phyloP scores from a whole-genome alignment of 2,113 vertebrate species.

The Ciconia boyciana region DNA sequence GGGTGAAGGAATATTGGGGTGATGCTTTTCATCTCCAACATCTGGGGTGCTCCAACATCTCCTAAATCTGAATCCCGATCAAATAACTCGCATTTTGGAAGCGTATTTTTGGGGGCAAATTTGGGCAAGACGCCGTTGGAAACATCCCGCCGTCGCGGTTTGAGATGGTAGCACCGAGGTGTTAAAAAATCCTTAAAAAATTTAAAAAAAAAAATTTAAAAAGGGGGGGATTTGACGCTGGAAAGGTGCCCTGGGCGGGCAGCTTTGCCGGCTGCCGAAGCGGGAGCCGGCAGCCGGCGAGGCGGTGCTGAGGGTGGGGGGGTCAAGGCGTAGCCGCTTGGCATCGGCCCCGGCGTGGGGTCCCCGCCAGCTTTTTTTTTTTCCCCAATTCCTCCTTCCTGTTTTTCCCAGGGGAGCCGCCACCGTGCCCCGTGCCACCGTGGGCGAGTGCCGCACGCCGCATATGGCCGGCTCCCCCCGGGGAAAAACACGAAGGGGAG shows the following conservation, averaged over 20 bases:
- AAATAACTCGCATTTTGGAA: background rate
- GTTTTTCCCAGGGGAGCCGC: background rate
- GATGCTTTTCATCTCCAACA: background rate
- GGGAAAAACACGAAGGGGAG: background rate
- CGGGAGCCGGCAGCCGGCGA: background rate
- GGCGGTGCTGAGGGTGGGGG: background rate
- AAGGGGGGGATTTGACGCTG: background rate
- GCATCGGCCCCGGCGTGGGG: background rate
- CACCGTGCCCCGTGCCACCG: background rate
- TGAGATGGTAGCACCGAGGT: background rate
- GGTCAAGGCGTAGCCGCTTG: background rate
- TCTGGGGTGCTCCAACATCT: background rate
- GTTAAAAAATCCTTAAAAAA: background rate
- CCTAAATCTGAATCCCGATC: background rate
- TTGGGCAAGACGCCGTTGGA: background rate
- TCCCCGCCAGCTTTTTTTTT: background rate
- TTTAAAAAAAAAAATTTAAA: background rate
- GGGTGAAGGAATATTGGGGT: background rate
- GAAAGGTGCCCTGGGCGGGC: background rate
- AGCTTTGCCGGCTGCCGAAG: background rate
- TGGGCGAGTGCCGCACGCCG: background rate
- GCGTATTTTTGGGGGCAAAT: too few relatives aligned
- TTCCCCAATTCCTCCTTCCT: slow-evolving; percentile 26
- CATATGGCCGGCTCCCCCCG: background rate
- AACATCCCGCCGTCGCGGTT: background rate